Percentiles rank a stretch among this genome's conserved stretches.
Evolutionary conservation across 2,113 vertebrate genomes (phyloP).

Genomic region (Chunga burmeisteri): DNA sequence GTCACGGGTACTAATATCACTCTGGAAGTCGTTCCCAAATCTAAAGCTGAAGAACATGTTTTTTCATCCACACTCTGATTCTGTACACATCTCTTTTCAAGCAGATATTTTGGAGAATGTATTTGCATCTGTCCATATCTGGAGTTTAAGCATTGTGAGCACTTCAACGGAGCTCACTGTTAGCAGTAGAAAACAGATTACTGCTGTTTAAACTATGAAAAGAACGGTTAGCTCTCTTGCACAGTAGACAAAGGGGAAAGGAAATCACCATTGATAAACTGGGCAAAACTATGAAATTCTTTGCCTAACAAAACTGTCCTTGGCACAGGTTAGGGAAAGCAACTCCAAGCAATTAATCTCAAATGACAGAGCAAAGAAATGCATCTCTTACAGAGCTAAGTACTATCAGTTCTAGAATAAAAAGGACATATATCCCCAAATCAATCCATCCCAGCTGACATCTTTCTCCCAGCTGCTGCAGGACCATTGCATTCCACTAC

Average conservation of each 20-base stretch:
- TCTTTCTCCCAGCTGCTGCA: not conserved
- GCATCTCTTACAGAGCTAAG: not conserved
- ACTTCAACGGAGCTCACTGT: not conserved
- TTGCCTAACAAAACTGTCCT: not conserved
- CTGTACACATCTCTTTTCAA: not conserved
- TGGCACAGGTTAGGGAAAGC: not conserved
- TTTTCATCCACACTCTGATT: not conserved
- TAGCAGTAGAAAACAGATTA: not conserved
- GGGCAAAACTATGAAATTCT: not conserved
- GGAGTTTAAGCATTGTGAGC: not conserved
- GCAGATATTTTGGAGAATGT: not conserved
- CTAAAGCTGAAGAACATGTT: not conserved
- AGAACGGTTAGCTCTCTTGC: not conserved
- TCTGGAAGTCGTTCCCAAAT: not conserved
- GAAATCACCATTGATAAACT: not conserved
- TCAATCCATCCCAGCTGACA: not conserved
- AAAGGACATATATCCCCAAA: not conserved
- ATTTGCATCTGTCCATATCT: not conserved
- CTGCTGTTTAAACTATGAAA: not conserved
- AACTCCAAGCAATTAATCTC: not conserved
- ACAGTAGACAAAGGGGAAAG: not conserved
- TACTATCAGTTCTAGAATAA: not conserved
- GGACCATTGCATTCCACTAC: not conserved
- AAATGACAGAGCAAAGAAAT: not conserved
- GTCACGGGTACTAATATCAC: not conserved